Percentiles rank a stretch among this genome's conserved stretches.
phyloP scores from a whole-genome alignment of 2,113 vertebrate species.

The Fregata magnificens region DNA sequence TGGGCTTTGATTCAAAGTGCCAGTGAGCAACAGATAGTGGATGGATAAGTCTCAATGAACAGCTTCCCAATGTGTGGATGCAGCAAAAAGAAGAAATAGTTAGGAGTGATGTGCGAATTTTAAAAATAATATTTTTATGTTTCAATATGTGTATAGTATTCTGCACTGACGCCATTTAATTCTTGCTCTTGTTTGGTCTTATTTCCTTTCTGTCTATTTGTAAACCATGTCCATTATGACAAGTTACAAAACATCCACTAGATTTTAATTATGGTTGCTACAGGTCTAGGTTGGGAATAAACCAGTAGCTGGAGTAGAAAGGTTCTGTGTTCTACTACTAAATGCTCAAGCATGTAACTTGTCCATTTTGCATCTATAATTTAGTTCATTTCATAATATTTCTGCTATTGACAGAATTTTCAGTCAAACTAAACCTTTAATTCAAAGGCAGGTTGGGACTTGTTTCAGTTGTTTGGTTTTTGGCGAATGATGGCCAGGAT shows the following conservation, averaged over 20 bases:
- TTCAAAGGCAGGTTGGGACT: background rate
- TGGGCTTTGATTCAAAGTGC: background rate
- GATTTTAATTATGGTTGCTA: background rate
- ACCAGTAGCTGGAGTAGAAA: background rate
- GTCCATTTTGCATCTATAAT: background rate
- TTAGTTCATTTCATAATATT: background rate
- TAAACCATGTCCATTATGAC: background rate
- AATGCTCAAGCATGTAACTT: background rate
- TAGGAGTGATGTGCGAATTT: background rate
- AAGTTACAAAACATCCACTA: background rate
- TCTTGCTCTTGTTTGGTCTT: background rate
- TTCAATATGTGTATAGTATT: background rate
- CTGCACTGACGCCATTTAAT: background rate
- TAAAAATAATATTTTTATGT: background rate
- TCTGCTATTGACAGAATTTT: background rate
- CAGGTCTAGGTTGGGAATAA: background rate
- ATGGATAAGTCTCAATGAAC: background rate
- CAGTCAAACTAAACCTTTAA: background rate
- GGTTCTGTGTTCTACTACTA: rapidly evolving
- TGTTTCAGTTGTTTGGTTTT: rapidly evolving
- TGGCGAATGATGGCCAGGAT: background rate
- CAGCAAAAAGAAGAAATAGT: background rate
- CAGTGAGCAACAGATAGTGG: background rate
- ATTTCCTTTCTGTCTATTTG: background rate
- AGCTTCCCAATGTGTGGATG: background rate